phyloP scores from a whole-genome alignment of 2,888 invertebrate genomes.

The Ophion ellenae region DNA sequence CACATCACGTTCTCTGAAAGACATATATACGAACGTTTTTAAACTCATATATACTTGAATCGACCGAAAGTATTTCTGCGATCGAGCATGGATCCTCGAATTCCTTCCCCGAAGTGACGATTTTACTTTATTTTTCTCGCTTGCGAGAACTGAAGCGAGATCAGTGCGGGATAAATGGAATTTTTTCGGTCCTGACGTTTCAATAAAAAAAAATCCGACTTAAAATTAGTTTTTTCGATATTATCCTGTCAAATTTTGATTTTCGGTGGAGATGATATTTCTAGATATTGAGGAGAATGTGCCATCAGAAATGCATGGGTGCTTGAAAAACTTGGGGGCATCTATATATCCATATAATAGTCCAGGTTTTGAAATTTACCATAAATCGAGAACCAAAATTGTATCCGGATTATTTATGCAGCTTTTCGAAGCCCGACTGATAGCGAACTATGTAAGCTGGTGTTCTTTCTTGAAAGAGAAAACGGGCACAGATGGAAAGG shows the following conservation, averaged over 20 bases:
- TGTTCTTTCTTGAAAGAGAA: neutral
- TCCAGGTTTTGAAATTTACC: too few species aligned
- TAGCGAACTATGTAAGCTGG: neutral
- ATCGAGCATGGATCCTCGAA: slow-evolving; percentile 47
- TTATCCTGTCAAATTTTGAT: neutral
- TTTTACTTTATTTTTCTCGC: slow-evolving; percentile 23
- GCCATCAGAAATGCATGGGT: too few species aligned
- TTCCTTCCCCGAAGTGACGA: slow-evolving; percentile 32
- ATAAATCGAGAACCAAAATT: too few species aligned
- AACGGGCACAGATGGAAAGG: neutral
- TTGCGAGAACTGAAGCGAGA: neutral
- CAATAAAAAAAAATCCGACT: neutral
- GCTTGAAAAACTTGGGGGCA: too few species aligned
- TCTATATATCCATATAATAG: too few species aligned
- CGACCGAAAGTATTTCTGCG: slow-evolving; percentile 33
- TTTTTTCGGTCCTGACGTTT: neutral
- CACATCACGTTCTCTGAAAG: slow-evolving; percentile 16
- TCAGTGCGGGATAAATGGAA: slow-evolving; percentile 6
- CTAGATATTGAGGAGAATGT: too few species aligned
- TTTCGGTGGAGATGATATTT: too few species aligned
- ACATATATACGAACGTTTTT: slow-evolving; percentile 35
- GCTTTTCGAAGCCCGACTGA: neutral
- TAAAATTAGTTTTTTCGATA: neutral
- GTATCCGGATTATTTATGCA: too few species aligned
- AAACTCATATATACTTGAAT: slow-evolving; percentile 21